Evolutionary conservation across 2,113 vertebrate species (phyloP).

Genomic region (Camelus dromedarius): DNA sequence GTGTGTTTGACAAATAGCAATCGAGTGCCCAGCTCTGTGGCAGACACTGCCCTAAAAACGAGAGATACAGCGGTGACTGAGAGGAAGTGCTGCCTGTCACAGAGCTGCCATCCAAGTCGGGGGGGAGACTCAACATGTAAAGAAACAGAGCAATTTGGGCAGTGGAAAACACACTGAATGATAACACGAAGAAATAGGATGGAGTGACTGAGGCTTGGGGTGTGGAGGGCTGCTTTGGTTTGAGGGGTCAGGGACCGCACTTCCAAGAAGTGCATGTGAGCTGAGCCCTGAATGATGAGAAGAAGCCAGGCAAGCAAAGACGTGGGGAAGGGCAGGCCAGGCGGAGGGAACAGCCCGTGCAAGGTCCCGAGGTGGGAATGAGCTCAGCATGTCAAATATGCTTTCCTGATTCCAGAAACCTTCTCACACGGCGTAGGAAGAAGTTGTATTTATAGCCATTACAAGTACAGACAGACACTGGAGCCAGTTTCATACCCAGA

Average conservation of each 20-base stretch:
- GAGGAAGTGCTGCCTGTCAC: accelerated
- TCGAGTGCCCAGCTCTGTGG: not conserved
- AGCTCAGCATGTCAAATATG: not conserved
- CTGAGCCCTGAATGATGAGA: not conserved
- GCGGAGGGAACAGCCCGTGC: not conserved
- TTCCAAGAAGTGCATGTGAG: not conserved
- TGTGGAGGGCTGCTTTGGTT: not conserved
- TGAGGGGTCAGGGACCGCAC: no score
- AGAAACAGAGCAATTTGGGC: not conserved
- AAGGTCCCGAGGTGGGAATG: not conserved
- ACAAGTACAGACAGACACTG: not conserved
- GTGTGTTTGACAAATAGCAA: not conserved
- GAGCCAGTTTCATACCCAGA: not conserved
- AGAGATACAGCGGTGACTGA: not conserved
- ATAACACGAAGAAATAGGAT: not conserved
- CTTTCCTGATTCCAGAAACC: not conserved
- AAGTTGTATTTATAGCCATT: not conserved
- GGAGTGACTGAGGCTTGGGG: not conserved
- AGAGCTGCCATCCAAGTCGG: not conserved
- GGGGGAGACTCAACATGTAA: not conserved
- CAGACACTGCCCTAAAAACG: accelerated
- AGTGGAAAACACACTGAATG: not conserved
- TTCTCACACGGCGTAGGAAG: not conserved
- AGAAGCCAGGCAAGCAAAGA: not conserved
- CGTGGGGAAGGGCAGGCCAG: not conserved